A percentile compares a stretch with the other conserved stretches of the same genome.
Conservation (phyloP, 2,888 invertebrate genomes). For the Lasioglossum vierecki region DNA sequence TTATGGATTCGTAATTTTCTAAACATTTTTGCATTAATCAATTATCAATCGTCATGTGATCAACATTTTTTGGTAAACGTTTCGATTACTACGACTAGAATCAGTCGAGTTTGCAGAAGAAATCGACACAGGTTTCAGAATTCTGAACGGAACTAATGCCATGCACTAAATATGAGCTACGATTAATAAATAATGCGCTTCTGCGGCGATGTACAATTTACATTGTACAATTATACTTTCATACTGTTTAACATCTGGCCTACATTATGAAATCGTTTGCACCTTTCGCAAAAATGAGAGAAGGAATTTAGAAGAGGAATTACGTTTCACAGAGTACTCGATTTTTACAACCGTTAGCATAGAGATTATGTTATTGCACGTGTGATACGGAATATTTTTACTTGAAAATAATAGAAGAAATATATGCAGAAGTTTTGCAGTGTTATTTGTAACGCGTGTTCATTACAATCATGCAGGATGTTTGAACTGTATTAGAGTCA, state of each 20-base stretch:
- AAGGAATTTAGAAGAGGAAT: background rate
- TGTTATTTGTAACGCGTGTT: constrained; percentile 14
- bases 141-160: constrained; percentile 51
- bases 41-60: constrained; percentile 35
- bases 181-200: constrained; percentile 25
- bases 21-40: constrained; percentile 26
- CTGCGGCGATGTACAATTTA: constrained; percentile 34
- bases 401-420: background rate
- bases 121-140: constrained; percentile 74
- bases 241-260: background rate
- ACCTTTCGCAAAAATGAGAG: background rate
- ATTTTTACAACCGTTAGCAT: background rate
- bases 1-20: constrained; percentile 41
- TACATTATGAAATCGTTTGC: background rate
- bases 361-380: background rate
- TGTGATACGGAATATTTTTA: background rate
- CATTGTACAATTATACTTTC: constrained; percentile 27
- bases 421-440: constrained; percentile 4
- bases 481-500: constrained; percentile 15
- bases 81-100: constrained; percentile 41
- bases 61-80: constrained; percentile 26
- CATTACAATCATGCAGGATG: constrained; percentile 51
- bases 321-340: background rate
- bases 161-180: constrained; percentile 62
- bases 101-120: constrained; percentile 77